A percentile compares a stretch with the other conserved stretches of the same genome.
Conservation (phyloP, 2,888 invertebrate genomes). For the Noctuana brunneofusca region DNA sequence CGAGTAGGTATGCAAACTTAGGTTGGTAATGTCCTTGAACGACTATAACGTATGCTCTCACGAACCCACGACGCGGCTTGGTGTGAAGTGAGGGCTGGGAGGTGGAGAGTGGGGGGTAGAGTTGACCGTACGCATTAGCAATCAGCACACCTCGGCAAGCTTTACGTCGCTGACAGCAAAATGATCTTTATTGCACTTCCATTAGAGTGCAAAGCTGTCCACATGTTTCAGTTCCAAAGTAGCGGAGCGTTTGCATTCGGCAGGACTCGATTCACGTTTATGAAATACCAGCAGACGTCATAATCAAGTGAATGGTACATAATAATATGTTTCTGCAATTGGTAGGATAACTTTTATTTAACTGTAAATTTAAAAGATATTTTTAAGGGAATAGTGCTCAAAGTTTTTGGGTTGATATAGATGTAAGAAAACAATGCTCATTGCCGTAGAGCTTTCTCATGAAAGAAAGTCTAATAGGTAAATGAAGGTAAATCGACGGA, state of each 20-base stretch:
- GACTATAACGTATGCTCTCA: neutral
- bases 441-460: too few relatives aligned
- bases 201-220: neutral
- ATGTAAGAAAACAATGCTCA: too few relatives aligned
- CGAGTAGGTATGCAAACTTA: neutral
- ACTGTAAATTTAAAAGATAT: too few relatives aligned
- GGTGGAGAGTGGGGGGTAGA: constrained; percentile 11
- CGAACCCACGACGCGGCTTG: constrained; percentile 1
- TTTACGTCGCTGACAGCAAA: neutral
- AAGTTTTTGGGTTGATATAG: too few relatives aligned
- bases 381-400: too few relatives aligned
- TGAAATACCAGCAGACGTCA: constrained; percentile 5
- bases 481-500: too few relatives aligned
- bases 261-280: constrained; percentile 1
- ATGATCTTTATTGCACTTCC: neutral
- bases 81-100: constrained; percentile 6
- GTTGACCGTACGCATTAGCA: constrained; percentile 36
- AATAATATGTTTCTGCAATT: too few relatives aligned
- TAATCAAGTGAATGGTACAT: neutral
- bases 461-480: too few relatives aligned
- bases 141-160: constrained; percentile 26
- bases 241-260: constrained; percentile 1
- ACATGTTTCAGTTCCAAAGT: neutral
- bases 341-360: too few relatives aligned
- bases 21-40: constrained; percentile 9